A percentile compares a stretch with the other conserved stretches of the same genome.
These are phyloP conservation scores for Montipora capricornis DNA, from an alignment of 64 coral and sea anemone genomes.

Conservation along the genomic window DNA sequence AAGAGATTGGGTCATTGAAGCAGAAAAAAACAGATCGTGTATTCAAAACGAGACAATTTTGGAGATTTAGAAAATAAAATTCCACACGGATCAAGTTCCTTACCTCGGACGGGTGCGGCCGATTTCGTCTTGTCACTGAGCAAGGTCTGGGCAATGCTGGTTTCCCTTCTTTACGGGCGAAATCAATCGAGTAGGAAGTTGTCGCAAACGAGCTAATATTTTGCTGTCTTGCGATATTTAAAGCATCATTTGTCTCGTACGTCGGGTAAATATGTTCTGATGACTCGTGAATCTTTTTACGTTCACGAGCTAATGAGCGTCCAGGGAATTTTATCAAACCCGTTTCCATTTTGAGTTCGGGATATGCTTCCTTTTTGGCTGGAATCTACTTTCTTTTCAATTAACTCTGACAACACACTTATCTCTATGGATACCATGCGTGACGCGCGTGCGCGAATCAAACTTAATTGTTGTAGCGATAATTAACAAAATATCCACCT, in stretches of 20 bases:
- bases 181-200: constrained; percentile 70
- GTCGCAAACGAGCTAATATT: constrained; percentile 11
- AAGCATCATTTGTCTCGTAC: not conserved
- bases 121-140: constrained; percentile 44
- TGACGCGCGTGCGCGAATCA: too few relatives aligned
- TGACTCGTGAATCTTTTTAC: constrained; percentile 66
- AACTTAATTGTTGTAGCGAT: too few relatives aligned
- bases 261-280: constrained; percentile 51
- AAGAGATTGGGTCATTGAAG: too few relatives aligned
- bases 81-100: too few relatives aligned
- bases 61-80: too few relatives aligned
- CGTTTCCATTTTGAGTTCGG: not conserved
- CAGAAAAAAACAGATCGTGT: too few relatives aligned
- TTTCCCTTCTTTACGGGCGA: constrained; percentile 49
- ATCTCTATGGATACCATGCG: not conserved
- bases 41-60: too few relatives aligned
- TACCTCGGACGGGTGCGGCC: constrained; percentile 73
- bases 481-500: too few relatives aligned
- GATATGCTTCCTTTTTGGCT: not conserved
- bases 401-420: not conserved
- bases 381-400: not conserved
- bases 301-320: constrained; percentile 20
- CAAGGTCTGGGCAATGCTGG: constrained; percentile 42
- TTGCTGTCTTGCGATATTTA: not conserved
- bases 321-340: too few relatives aligned